A percentile compares a stretch with the other conserved stretches of the same genome.
phyloP scores from a whole-genome alignment of 2,888 invertebrate species.

The Drosophila merina region DNA sequence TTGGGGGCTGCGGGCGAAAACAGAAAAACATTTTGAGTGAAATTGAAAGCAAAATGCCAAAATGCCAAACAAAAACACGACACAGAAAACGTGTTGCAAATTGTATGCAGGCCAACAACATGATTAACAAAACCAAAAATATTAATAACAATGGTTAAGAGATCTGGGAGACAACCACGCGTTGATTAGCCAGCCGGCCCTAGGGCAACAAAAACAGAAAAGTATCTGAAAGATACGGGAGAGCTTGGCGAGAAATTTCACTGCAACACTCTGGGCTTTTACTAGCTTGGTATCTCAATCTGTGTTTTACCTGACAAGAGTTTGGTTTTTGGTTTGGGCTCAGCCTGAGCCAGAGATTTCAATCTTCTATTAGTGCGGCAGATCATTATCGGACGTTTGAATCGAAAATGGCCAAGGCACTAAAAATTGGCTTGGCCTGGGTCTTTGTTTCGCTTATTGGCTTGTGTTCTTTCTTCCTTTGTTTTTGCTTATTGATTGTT shows the following conservation, averaged over 20 bases:
- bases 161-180: conserved; percentile 29
- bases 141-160: conserved; percentile 53
- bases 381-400: conserved; percentile 18
- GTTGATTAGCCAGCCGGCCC: conserved; percentile 46
- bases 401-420: background rate
- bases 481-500: conserved; percentile 43
- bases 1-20: conserved; percentile 29
- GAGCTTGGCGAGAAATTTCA: conserved; percentile 42
- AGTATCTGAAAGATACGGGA: conserved; percentile 30
- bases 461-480: conserved; percentile 13
- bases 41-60: conserved; percentile 64
- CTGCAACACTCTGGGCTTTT: conserved; percentile 20
- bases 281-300: conserved; percentile 15
- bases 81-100: conserved; percentile 68
- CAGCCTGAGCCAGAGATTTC: conserved; percentile 43
- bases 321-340: conserved; percentile 8
- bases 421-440: background rate
- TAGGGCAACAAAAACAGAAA: conserved; percentile 25
- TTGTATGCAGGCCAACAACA: conserved; percentile 48
- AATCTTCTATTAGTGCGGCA: conserved; percentile 50
- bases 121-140: conserved; percentile 49
- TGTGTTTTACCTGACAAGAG: no score
- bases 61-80: conserved; percentile 38
- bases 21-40: conserved; percentile 49
- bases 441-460: conserved; percentile 31